Conservation (phyloP, 30 jellyfish, hydroid and myxozoan species). For the Chrysaora quinquecirrha region DNA sequence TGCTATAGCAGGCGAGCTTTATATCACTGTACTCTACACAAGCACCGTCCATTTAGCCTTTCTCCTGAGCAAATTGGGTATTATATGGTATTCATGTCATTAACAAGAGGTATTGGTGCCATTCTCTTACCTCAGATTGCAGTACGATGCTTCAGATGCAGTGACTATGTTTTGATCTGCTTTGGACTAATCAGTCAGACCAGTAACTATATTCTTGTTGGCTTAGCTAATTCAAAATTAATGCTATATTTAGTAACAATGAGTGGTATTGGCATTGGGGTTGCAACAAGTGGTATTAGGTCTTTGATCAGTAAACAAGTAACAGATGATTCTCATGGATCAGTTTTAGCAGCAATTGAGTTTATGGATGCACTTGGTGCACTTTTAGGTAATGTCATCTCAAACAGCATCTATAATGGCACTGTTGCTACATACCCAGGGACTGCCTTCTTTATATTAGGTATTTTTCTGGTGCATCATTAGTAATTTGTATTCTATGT, state of each 20-base stretch:
- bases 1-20: conserved; percentile 80
- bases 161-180: conserved; percentile 62
- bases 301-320: conserved; percentile 82
- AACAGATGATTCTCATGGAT: conserved; percentile 81
- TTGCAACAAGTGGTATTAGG: conserved; percentile 72
- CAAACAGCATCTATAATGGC: conserved; percentile 64
- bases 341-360: conserved; percentile 79
- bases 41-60: conserved; percentile 73
- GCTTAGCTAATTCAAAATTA: conserved; percentile 51
- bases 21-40: conserved; percentile 70
- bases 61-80: conserved; percentile 81
- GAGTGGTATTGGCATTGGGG: conserved; percentile 79
- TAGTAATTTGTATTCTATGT: conserved; percentile 17
- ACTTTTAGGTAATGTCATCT: conserved; percentile 54
- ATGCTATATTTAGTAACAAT: conserved; percentile 73
- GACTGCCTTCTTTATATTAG: conserved; percentile 55
- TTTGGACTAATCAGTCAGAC: conserved; percentile 81
- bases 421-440: conserved; percentile 82
- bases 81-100: conserved; percentile 59
- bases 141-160: conserved; percentile 45
- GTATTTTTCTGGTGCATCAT: conserved; percentile 52
- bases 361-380: conserved; percentile 86
- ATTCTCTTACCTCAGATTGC: conserved; percentile 77
- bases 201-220: conserved; percentile 64
- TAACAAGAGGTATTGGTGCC: conserved; percentile 79